These are phyloP conservation scores for Verasper variegatus DNA, from an alignment of 2,113 vertebrate genomes.

Conservation along the genomic window DNA sequence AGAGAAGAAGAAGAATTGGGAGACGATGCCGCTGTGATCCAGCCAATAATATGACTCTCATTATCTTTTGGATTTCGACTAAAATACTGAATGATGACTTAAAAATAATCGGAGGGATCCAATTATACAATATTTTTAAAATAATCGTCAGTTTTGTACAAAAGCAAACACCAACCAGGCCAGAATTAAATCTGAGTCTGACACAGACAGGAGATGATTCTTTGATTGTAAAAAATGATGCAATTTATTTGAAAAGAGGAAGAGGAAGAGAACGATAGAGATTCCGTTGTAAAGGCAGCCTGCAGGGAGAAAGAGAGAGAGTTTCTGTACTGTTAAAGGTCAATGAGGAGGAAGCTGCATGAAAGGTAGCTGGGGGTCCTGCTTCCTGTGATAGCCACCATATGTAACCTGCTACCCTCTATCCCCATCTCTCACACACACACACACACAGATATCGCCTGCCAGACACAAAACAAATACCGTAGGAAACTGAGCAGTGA, in stretches of 20 bases:
- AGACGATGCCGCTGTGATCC: not conserved
- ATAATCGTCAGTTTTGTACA: not conserved
- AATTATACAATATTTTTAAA: not conserved
- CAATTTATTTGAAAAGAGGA: no score
- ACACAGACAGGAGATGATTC: no score
- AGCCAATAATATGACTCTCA: not conserved
- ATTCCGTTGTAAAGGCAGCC: no score
- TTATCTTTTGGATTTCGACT: not conserved
- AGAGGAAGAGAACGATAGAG: no score
- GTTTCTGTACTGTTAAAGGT: conserved; percentile 43
- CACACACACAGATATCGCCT: conserved; percentile 9
- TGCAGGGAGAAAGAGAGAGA: not conserved
- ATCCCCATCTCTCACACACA: conserved; percentile 19
- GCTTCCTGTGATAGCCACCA: conserved; percentile 60
- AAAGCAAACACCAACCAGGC: no score
- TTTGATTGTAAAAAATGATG: no score
- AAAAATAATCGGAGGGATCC: not conserved
- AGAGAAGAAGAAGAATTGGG: not conserved
- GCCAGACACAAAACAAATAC: conserved; percentile 22
- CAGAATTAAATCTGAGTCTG: no score
- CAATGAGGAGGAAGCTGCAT: conserved; percentile 44
- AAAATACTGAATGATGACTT: not conserved
- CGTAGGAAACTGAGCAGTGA: conserved; percentile 38
- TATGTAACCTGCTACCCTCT: conserved; percentile 66
- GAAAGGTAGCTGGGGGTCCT: conserved; percentile 40